These are phyloP conservation scores for Corvus cornix DNA, from an alignment of 2,113 vertebrate genomes.

Conservation along the genomic window DNA sequence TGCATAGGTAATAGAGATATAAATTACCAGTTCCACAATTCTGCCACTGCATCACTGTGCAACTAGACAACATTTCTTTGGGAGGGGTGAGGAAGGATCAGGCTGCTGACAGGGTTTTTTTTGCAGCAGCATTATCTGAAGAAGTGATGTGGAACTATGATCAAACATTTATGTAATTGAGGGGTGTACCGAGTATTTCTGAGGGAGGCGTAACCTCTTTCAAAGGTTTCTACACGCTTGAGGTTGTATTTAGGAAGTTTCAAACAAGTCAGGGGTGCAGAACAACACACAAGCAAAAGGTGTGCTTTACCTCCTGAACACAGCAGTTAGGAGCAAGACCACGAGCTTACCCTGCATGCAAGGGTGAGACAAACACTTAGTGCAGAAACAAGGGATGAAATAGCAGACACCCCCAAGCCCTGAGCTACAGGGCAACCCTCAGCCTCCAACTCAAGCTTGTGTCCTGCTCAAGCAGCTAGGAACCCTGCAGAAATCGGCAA, in stretches of 20 bases:
- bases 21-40: background rate
- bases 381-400: background rate
- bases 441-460: background rate
- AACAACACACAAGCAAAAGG: background rate
- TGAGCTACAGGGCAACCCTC: background rate
- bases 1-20: background rate
- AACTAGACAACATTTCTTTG: background rate
- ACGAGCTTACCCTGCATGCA: background rate
- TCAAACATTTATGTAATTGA: background rate
- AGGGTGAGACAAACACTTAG: background rate
- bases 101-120: background rate
- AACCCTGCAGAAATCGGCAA: accelerated
- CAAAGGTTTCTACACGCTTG: background rate
- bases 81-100: background rate
- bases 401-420: background rate
- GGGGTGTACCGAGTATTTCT: background rate
- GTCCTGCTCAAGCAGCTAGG: background rate
- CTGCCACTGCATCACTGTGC: background rate
- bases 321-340: background rate
- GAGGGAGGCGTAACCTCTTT: background rate
- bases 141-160: background rate
- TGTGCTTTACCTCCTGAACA: background rate
- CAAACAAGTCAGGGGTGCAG: background rate
- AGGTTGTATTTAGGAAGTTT: background rate
- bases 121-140: background rate